phyloP scores from a whole-genome alignment of 2,888 invertebrate species.

The Glaucopsyche alexis region DNA sequence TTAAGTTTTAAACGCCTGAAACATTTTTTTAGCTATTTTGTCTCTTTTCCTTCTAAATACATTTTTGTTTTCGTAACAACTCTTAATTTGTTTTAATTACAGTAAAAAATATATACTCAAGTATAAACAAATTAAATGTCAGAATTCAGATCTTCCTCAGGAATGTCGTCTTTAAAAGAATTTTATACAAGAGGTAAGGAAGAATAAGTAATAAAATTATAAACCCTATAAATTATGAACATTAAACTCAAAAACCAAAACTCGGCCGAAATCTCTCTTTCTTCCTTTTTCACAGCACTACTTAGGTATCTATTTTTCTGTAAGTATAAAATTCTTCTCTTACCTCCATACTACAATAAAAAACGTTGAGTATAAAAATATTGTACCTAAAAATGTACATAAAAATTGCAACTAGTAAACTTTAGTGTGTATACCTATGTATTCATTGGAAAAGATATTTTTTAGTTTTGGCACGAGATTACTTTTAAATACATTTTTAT shows the following conservation, averaged over 20 bases:
- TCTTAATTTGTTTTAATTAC: neutral
- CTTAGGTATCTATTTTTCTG: neutral
- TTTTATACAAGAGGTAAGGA: neutral
- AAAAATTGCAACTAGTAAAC: neutral
- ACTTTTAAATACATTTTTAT: constrained; percentile 1
- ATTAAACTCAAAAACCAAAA: neutral
- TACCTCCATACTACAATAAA: neutral
- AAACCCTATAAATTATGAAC: neutral
- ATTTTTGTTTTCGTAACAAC: neutral
- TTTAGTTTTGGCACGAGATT: neutral
- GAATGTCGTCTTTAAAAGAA: constrained; percentile 10
- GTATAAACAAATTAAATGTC: constrained; percentile 20
- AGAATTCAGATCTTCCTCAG: constrained; percentile 23
- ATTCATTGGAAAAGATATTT: constrained; percentile 14
- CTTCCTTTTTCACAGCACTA: neutral
- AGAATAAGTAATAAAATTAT: neutral
- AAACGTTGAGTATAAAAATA: constrained; percentile 19
- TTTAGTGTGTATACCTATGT: neutral
- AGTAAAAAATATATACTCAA: neutral
- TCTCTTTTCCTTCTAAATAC: neutral
- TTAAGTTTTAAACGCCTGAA: neutral
- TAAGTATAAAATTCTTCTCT: neutral
- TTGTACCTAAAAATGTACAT: constrained; percentile 7
- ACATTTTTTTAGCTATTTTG: neutral
- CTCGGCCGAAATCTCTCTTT: neutral